Base-by-base conservation (phyloP, 2,113 vertebrate species). In the Neomonachus schauinslandi region DNA sequence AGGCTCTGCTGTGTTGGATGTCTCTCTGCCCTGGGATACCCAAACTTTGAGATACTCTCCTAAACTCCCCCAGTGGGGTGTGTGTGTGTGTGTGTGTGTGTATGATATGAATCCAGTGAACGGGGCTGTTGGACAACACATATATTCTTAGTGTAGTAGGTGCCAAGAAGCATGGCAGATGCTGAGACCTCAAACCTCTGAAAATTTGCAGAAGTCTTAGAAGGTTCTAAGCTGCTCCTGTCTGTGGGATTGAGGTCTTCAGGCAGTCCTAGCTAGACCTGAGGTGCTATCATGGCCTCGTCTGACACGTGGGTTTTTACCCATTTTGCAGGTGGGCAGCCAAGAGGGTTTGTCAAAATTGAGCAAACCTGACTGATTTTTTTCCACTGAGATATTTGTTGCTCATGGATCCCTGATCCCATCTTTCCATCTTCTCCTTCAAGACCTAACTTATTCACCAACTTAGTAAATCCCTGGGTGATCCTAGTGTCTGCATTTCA, bases 21-120 rank as follows among this genome's bases (percentile, higher is more conserved):
- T 39, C 63, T 83, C 76, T 24, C 33, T 53, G 26, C 18, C 46
- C 46, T 8, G 39, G 9, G 55, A 80, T 21, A 26, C 42, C 36
- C 36, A 9, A 18, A 24, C 16, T 22, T 51, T 55, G 55, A 77
- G 31, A 76, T 12, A 6, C 18, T 26, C 19, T 33, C 24, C 33
- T 55, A 16, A 36, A 12, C 11, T 49, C 11, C 39, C 63, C 63
- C 31, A 28, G 21, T n/a, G 33, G 31, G 0, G 36, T 16, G 7
- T 11, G 57, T 18, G 7, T 18, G 24, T 21, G 26, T 67, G 13
- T 61, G 16, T 24, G 61, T 55, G 4, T 51, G 77, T 26, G 53
- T 21, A 0, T 31, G 7, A 5, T 2, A 49, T 2, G 21, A 49
- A 28, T 71, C 14, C 42, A 36, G n/a, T 1, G 7, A 28, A 57